These are phyloP conservation scores for Calyptommatus sinebrachiatus DNA, from an alignment of 2,113 vertebrate genomes.

Conservation along the genomic window DNA sequence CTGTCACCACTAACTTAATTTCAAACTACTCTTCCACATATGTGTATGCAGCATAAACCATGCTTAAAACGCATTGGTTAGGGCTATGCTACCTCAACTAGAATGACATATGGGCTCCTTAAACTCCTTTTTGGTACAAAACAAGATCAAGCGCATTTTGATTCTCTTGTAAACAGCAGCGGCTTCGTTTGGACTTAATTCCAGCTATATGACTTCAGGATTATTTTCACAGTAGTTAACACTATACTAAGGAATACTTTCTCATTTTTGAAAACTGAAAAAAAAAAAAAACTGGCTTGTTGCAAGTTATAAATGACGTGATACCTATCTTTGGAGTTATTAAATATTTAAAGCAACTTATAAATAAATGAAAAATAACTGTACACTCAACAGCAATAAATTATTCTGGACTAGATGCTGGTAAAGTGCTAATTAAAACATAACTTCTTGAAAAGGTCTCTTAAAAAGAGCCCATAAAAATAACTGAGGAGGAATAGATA, in stretches of 20 bases:
- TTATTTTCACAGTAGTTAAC: not conserved
- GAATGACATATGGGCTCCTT: too few relatives aligned
- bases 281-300: conserved; percentile 33
- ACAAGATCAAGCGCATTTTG: too few relatives aligned
- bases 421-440: conserved; percentile 40
- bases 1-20: too few relatives aligned
- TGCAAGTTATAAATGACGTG: not conserved
- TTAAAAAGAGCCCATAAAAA: not conserved
- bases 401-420: conserved; percentile 42
- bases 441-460: conserved; percentile 19
- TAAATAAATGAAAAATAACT: conserved; percentile 38
- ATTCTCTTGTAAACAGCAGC: too few relatives aligned
- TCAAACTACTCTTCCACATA: too few relatives aligned
- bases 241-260: conserved; percentile 4
- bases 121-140: too few relatives aligned
- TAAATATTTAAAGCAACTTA: conserved; percentile 42
- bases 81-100: too few relatives aligned
- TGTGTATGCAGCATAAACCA: too few relatives aligned
- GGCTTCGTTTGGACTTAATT: not conserved
- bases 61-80: too few relatives aligned
- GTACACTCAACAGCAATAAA: conserved; percentile 44
- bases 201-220: not conserved
- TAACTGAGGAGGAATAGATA: not conserved
- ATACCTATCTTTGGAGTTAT: conserved; percentile 15
- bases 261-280: conserved; percentile 10